Evolutionary conservation across 2,888 invertebrate genomes (phyloP).

Genomic region (Ischnura elegans): DNA sequence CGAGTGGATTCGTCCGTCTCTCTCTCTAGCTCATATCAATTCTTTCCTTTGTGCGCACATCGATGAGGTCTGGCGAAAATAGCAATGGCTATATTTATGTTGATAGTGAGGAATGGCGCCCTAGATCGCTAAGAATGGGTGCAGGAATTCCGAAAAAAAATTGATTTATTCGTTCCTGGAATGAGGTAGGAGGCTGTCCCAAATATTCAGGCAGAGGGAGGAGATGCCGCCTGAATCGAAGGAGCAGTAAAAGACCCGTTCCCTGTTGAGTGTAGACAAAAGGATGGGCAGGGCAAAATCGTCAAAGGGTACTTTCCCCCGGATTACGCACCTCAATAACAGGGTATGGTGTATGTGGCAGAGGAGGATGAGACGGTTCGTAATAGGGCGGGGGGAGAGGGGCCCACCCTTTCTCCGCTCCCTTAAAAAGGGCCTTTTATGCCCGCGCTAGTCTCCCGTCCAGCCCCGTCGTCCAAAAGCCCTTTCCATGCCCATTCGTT

Average conservation of each 20-base stretch:
- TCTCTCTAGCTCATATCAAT: not conserved
- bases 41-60: not conserved
- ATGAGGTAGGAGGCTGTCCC: not conserved
- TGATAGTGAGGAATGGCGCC: too few relatives aligned
- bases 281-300: not conserved
- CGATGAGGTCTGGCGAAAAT: not conserved
- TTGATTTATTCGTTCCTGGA: not conserved
- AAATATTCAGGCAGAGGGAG: not conserved
- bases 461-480: not conserved
- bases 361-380: not conserved
- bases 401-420: not conserved
- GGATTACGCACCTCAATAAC: conserved; percentile 13
- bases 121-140: not conserved
- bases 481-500: conserved; percentile 20
- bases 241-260: not conserved
- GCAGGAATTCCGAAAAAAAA: not conserved
- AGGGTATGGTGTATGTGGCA: too few relatives aligned
- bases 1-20: not conserved
- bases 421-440: not conserved
- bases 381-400: not conserved
- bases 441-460: not conserved
- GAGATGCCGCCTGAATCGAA: not conserved
- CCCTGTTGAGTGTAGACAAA: not conserved
- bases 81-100: not conserved
- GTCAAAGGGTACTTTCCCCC: not conserved